Conservation (phyloP, 2,113 vertebrate genomes). For the Aptenodytes forsteri region DNA sequence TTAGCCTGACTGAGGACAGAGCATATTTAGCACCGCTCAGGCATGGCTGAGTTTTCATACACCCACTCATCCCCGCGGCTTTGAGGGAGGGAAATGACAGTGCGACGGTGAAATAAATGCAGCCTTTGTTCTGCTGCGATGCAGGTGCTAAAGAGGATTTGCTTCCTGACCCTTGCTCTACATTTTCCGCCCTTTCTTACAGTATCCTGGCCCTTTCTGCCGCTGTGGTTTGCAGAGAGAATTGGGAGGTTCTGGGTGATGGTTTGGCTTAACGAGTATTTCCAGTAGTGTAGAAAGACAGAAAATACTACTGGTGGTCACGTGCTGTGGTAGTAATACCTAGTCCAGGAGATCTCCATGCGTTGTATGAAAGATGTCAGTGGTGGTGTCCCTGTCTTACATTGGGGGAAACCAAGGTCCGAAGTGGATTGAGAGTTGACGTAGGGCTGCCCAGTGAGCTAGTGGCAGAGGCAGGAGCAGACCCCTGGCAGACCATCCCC, state of each 20-base stretch:
- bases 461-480: not conserved
- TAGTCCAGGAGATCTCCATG: fast-evolving
- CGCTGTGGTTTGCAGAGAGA: not conserved
- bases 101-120: fast-evolving
- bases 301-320: not conserved
- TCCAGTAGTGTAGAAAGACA: not conserved
- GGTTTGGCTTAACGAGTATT: not conserved
- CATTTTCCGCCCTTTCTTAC: fast-evolving
- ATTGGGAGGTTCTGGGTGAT: not conserved
- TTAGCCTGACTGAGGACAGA: not conserved
- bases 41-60: not conserved
- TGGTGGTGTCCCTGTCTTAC: not conserved
- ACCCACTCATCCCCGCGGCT: not conserved
- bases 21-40: not conserved
- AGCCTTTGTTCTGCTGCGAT: not conserved
- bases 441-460: not conserved
- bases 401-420: not conserved
- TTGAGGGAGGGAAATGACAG: fast-evolving
- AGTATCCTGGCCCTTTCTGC: not conserved
- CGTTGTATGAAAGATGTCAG: fast-evolving
- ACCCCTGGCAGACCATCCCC: not conserved
- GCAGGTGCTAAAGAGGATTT: not conserved
- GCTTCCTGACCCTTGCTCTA: not conserved
- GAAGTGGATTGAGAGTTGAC: not conserved
- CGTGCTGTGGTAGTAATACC: fast-evolving